Base-by-base conservation (phyloP, 2,797 vertebrate genomes). In the Lutjanus campechanus region DNA sequence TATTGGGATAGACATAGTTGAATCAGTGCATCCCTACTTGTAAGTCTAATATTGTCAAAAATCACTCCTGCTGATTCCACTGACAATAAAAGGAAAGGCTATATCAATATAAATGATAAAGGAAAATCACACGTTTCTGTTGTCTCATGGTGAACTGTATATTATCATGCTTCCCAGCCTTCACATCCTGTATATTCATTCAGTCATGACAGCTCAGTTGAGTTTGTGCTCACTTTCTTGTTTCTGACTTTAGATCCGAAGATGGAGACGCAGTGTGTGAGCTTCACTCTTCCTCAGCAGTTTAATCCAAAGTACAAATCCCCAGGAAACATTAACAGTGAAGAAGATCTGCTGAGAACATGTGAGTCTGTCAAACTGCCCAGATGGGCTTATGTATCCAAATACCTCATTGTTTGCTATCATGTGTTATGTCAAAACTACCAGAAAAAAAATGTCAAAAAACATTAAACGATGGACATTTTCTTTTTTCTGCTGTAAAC, bases 201-300 rank as follows among this genome's bases (percentile, higher is more conserved):
- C 22, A 60, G 59, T 51, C 7, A 49, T 40, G 43, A 15, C 44
- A 1, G 17, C 54, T 69, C 19, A 43, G 5, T 59, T 55, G n/a
- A 19, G 58, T 76, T 68, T 62, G 8, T 74, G 4, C 29, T 70
- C 22, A 80, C 41, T 36, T 36, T 36, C 29, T 36, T 83, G 55
- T 54, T 60, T 81, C 62, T 87, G 17, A 56, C 69, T 85, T 47
- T 61, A 96, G 95, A 94, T 63, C 93, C 91, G 0, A 96, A 95
- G 75, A 89, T 96, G 94, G 94, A 93, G 73, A 97, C 95, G 11
- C 89, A 89, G 36, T 99, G 98, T 82, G 88, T 95, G 85, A 95
- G 95, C 90, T 97, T 98, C 88, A 97, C 97, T 17, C 95, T 99
- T 84, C 94, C 94, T 44, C 96, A 99, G 90, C 98, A 99, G 88